Evolutionary conservation across 2,888 invertebrate genomes (phyloP), one percentile per base, ranked within the genome.

Genomic region (Melipona beecheii): DNA sequence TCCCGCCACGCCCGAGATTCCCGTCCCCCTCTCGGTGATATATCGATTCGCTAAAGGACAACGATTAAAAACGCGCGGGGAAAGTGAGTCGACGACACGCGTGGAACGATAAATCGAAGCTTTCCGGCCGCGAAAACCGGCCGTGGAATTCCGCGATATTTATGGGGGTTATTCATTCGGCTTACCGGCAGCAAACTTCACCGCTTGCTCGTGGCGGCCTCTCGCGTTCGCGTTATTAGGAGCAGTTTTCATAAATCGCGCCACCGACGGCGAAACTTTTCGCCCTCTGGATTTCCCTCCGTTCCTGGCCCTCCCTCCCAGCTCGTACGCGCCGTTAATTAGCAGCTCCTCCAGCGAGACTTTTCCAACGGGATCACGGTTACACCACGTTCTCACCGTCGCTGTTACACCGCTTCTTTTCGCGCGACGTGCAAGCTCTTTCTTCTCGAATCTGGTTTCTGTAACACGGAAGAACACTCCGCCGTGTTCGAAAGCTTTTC

Each of bases 211-310:
- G 73, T 49, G 5, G 43, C 24, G 58, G 58, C 58, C 72, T 72
- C 27, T 60, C 75, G 81, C 87, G 87, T 89, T 92, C 86, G 84
- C 87, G 86, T 88, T 60, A 60, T 90, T 91, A 92, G 83, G 36
- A 78, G 86, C 87, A 71, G 86, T 91, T 91, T 92, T 91, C 90
- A 92, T 92, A 92, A 91, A 92, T 91, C 89, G 91, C 88, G 62
- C 75, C 86, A 80, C 86, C 83, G 85, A 9, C 43, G 76, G 76
- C 72, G 84, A 91, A 92, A 66, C 54, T 86, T 89, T 91, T 62
- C 62, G 66, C 77, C 85, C 83, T 9, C 27, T 56, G 79, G 27
- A 80, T 80, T 80, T 80, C 50, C 70, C 24, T 65, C 54, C 49
- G n/a, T 19, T 62, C 43, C 36, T 9, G 56, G 13, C 43, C 19